phyloP scores from a whole-genome alignment of 30 jellyfish, hydroid and myxozoan species.

The Chrysaora quinquecirrha region DNA sequence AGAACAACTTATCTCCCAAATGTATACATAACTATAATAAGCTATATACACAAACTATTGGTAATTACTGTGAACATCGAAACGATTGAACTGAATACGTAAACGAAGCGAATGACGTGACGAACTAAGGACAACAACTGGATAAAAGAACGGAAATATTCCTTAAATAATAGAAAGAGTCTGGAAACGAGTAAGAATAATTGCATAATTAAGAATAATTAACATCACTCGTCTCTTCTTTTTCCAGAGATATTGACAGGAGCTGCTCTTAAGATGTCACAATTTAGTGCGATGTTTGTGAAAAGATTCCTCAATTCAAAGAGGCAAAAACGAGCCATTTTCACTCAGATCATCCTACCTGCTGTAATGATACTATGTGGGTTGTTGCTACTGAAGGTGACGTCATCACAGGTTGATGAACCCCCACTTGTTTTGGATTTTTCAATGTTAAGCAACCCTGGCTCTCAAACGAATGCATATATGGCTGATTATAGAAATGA shows the following conservation, averaged over 20 bases:
- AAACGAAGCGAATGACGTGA: too few relatives aligned
- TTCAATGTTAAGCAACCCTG: conserved; percentile 55
- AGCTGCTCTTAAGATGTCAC: conserved; percentile 40
- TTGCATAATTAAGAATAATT: too few relatives aligned
- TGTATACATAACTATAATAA: too few relatives aligned
- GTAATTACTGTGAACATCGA: too few relatives aligned
- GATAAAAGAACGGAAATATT: too few relatives aligned
- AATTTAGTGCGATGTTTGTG: conserved; percentile 73
- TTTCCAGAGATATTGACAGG: conserved; percentile 71
- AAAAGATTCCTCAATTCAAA: conserved; percentile 72
- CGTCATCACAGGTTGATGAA: conserved; percentile 45
- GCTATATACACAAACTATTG: too few relatives aligned
- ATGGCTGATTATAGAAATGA: conserved; percentile 58
- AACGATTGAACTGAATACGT: too few relatives aligned
- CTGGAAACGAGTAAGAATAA: too few relatives aligned
- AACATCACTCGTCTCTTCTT: too few relatives aligned
- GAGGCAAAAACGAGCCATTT: conserved; percentile 71
- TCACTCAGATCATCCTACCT: conserved; percentile 81
- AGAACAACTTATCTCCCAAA: too few relatives aligned
- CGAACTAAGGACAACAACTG: too few relatives aligned
- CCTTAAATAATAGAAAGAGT: too few relatives aligned
- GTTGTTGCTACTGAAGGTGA: conserved; percentile 23
- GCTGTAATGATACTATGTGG: conserved; percentile 70
- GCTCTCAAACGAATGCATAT: conserved; percentile 36
- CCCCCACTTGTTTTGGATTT: conserved; percentile 67